Evolutionary conservation across 2,888 invertebrate species (phyloP), one percentile per base, ranked within the genome.

Genomic region (Neoaliturus tenellus): DNA sequence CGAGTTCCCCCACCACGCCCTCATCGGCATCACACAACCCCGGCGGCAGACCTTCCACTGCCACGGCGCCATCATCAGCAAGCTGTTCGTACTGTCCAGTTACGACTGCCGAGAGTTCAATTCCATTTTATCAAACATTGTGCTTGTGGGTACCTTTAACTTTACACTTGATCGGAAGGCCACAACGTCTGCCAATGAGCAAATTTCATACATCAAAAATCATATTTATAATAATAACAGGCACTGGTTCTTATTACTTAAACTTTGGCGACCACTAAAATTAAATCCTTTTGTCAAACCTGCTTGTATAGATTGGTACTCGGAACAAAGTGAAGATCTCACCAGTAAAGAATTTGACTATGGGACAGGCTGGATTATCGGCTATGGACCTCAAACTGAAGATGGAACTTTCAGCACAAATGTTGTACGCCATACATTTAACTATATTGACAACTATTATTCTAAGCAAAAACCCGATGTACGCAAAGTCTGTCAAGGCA

Each of bases 1-100:
- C 5, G 58, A 58, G 58, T 58, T 58, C 58, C 58, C 58, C 23
- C 58, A 58, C 28, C 58, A 58, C 25, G 58, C 58, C 5, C 58
- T 58, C 6, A 25, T 58, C n/a, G 58, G 58, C 25, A 28, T 23
- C 3, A 23, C 4, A 6, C 25, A 10, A 12, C 25, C 23, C 23
- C 3, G 58, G 12, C 10, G 23, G 12, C 58, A 58, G 23, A 28
- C 28, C 3, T 58, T 58, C 25, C 58, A 58, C 58, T 58, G 58
- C 58, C 25, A 23, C 5, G 58, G 58, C 3, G 20, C 25, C 28
- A 23, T 58, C 20, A 28, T 58, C 58, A 58, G 58, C 25, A 58
- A 58, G 58, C 10, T 5, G 28, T 58, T 58, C 25, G 25, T 58
- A 10, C 12, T 58, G 58, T 8, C 58, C 23, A 28, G 25, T 28